phyloP scores from a whole-genome alignment of 2,113 vertebrate species.

The Verasper variegatus region DNA sequence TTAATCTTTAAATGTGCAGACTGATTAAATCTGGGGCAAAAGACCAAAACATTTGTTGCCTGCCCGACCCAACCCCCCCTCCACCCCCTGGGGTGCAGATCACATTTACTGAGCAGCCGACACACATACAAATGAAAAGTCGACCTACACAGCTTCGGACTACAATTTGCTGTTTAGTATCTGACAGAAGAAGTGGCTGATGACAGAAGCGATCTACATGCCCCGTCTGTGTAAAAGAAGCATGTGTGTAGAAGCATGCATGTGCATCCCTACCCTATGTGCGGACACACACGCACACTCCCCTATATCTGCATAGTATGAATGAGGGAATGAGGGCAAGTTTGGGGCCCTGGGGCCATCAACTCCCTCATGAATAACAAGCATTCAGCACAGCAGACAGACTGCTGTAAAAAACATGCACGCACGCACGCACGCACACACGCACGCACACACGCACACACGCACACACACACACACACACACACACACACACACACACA shows the following conservation, averaged over 20 bases:
- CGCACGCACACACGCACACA: too few relatives aligned
- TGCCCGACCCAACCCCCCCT: not conserved
- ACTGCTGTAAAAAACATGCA: constrained; percentile 30
- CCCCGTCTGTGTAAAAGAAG: not conserved
- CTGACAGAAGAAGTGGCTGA: not conserved
- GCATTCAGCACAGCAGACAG: constrained; percentile 73
- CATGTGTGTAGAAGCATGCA: not conserved
- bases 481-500: too few relatives aligned
- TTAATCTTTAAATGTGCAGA: not conserved
- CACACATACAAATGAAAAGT: not conserved
- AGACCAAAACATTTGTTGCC: not conserved
- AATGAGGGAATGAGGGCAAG: constrained; percentile 68
- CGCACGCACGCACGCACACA: not conserved
- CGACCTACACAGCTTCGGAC: constrained; percentile 3
- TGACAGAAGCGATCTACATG: not conserved
- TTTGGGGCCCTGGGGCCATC: constrained; percentile 60
- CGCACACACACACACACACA: too few relatives aligned
- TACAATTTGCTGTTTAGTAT: not conserved
- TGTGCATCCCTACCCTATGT: not conserved
- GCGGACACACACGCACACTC: not conserved
- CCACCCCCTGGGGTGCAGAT: not conserved
- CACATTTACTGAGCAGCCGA: constrained; percentile 15
- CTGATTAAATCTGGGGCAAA: constrained; percentile 22
- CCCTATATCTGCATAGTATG: constrained; percentile 31
- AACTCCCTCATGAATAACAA: constrained; percentile 73